phyloP scores from a whole-genome alignment of 2,888 invertebrate species.

The Fragum sueziense region DNA sequence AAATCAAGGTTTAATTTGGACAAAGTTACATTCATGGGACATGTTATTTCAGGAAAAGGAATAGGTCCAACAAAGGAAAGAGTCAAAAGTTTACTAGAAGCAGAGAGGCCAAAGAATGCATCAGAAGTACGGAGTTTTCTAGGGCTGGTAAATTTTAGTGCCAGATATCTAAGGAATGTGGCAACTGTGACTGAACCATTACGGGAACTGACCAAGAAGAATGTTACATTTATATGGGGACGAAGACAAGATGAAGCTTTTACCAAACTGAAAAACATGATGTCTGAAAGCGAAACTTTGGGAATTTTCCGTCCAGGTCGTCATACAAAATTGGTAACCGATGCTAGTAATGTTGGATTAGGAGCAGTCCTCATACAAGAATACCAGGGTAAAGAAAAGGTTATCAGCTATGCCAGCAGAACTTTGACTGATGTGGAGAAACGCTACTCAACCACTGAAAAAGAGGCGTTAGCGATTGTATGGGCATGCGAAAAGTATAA shows the following conservation, averaged over 20 bases:
- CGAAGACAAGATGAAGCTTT: not conserved
- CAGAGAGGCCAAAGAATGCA: not conserved
- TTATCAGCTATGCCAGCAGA: slow-evolving; percentile 37
- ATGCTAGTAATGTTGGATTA: slow-evolving; percentile 35
- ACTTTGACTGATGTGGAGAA: slow-evolving; percentile 27
- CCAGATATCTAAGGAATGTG: not conserved
- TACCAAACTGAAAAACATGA: not conserved
- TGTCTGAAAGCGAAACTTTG: slow-evolving; percentile 10
- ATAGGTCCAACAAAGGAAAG: slow-evolving; percentile 5
- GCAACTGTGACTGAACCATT: not conserved
- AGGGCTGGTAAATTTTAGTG: slow-evolving; percentile 3
- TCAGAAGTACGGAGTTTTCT: slow-evolving; percentile 8
- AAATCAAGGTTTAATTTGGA: slow-evolving; percentile 57
- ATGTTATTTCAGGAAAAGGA: slow-evolving; percentile 9
- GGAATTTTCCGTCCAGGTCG: slow-evolving; percentile 12
- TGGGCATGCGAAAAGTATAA: slow-evolving; percentile 65
- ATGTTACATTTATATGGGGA: not conserved
- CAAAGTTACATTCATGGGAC: slow-evolving; percentile 55
- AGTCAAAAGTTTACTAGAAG: not conserved
- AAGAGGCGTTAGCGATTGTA: slow-evolving; percentile 62
- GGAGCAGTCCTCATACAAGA: slow-evolving; percentile 41
- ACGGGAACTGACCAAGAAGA: not conserved
- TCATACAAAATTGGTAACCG: slow-evolving; percentile 11
- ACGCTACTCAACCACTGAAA: slow-evolving; percentile 47
- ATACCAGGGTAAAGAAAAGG: slow-evolving; percentile 10